These are phyloP conservation scores for Microtus oregoni DNA, from an alignment of 2,113 vertebrate species.

Conservation along the genomic window DNA sequence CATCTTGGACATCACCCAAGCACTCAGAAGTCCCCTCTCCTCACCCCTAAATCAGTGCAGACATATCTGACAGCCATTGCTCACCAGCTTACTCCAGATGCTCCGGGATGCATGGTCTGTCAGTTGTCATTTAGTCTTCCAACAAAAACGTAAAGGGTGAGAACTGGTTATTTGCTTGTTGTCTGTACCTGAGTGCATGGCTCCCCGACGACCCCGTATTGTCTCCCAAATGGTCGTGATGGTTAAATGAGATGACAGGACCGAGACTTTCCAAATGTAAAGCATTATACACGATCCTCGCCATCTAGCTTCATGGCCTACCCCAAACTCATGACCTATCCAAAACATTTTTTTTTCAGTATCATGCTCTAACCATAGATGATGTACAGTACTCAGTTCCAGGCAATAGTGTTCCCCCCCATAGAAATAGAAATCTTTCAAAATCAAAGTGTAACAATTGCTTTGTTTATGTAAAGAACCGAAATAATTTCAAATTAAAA, in stretches of 20 bases:
- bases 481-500: neutral
- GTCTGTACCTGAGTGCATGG: neutral
- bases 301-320: neutral
- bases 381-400: neutral
- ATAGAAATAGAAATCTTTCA: slow-evolving; percentile 1
- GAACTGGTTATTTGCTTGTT: neutral
- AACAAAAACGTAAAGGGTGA: neutral
- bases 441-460: neutral
- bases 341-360: neutral
- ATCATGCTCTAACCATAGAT: neutral
- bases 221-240: neutral
- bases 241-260: neutral
- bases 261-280: neutral
- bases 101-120: neutral
- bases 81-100: neutral
- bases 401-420: neutral
- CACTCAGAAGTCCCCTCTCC: neutral
- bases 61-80: neutral
- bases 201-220: neutral
- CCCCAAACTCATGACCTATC: neutral
- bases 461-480: neutral
- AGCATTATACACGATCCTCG: neutral
- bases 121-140: neutral
- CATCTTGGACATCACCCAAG: neutral
- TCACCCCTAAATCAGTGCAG: neutral